These are phyloP conservation scores for Anas bahamensis DNA, from an alignment of 2,797 vertebrate genomes.

Conservation along the genomic window DNA sequence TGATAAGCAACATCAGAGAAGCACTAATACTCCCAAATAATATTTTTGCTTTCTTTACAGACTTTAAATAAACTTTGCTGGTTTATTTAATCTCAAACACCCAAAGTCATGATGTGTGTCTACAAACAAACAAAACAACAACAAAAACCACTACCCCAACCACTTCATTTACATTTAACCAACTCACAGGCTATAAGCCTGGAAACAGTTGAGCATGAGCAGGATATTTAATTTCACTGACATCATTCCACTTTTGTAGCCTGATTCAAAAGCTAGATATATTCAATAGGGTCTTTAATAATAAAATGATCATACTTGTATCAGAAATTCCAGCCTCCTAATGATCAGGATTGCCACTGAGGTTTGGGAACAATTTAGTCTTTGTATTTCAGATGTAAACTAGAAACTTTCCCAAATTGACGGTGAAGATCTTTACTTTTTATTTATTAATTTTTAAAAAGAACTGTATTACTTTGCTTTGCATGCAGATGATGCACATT, in stretches of 20 bases:
- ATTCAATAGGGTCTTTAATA: neutral
- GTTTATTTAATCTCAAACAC: neutral
- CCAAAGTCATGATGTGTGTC: neutral
- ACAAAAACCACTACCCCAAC: too few species aligned
- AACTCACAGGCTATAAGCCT: neutral
- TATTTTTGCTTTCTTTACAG: neutral
- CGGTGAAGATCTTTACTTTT: neutral
- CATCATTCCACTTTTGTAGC: neutral
- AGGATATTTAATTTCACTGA: neutral
- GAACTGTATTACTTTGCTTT: neutral
- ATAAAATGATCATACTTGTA: neutral
- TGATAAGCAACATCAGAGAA: neutral
- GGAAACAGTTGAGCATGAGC: neutral
- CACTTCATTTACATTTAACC: neutral
- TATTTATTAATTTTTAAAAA: neutral
- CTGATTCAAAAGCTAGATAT: neutral
- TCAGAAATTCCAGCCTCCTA: neutral
- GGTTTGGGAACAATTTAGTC: neutral
- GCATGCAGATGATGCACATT: neutral
- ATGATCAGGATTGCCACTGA: neutral
- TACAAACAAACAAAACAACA: neutral
- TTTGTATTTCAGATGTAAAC: neutral
- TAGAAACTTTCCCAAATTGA: neutral
- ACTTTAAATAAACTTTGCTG: neutral
- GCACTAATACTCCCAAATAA: neutral